Conservation (phyloP, 2,113 vertebrate genomes). For the Hipposideros armiger region DNA sequence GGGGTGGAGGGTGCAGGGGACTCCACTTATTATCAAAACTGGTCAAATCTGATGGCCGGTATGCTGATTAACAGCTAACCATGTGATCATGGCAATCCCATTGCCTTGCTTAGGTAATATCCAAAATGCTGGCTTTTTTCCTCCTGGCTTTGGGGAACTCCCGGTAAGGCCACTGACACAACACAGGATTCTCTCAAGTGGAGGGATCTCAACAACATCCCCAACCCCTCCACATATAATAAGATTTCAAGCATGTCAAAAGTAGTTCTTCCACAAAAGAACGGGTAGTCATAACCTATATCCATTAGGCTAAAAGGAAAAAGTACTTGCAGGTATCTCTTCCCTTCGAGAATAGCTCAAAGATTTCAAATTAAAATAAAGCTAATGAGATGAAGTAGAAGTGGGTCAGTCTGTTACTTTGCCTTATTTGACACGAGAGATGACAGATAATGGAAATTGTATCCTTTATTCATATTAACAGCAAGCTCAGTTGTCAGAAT, state of each 20-base stretch:
- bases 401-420: neutral
- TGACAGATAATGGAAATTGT: neutral
- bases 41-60: neutral
- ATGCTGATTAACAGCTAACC: neutral
- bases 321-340: neutral
- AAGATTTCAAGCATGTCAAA: constrained; percentile 40
- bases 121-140: neutral
- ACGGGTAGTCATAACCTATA: neutral
- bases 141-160: neutral
- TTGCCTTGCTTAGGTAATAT: neutral
- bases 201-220: constrained; percentile 27
- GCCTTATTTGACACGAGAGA: neutral
- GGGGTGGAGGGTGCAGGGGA: neutral
- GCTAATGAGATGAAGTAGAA: constrained; percentile 9
- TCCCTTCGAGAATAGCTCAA: constrained; percentile 25
- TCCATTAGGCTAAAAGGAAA: neutral
- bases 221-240: neutral
- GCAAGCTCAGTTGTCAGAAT: neutral
- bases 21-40: constrained; percentile 27
- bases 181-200: constrained; percentile 1
- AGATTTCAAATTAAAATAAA: constrained; percentile 48
- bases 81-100: neutral
- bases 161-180: neutral
- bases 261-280: neutral
- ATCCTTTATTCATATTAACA: neutral